Percentiles rank a stretch among this genome's conserved stretches.
These are phyloP conservation scores for Eudyptes chrysolophus DNA, from an alignment of 2,113 vertebrate species.

Conservation along the genomic window DNA sequence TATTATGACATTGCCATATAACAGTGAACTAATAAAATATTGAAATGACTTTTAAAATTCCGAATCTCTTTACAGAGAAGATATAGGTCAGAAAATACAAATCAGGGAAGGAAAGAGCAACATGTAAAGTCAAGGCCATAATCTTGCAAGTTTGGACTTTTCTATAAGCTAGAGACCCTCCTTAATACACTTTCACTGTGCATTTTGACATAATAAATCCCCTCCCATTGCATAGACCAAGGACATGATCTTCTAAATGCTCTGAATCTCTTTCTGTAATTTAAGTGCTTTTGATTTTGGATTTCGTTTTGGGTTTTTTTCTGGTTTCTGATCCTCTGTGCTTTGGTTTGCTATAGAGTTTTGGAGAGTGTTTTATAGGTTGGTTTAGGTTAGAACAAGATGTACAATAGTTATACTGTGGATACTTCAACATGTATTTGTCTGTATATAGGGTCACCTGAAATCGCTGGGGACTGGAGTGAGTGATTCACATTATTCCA, in stretches of 20 bases:
- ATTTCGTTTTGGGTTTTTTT: neutral
- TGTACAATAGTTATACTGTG: neutral
- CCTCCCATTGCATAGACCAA: neutral
- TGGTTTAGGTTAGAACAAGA: neutral
- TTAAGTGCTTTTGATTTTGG: neutral
- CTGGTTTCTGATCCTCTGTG: neutral
- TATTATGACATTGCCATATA: neutral
- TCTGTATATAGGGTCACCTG: neutral
- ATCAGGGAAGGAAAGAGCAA: neutral
- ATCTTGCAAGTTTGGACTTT: neutral
- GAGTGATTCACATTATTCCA: neutral
- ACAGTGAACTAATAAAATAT: neutral
- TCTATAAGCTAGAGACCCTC: neutral
- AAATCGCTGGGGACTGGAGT: neutral
- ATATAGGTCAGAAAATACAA: neutral
- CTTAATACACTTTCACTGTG: neutral
- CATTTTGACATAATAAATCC: neutral
- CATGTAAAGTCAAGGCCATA: neutral
- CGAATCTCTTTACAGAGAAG: neutral
- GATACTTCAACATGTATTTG: neutral
- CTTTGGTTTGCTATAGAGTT: neutral
- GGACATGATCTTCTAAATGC: neutral
- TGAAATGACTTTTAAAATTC: neutral
- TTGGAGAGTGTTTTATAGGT: neutral
- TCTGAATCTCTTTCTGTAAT: neutral